These are phyloP conservation scores for Boleophthalmus pectinirostris DNA, from an alignment of 2,113 vertebrate species.

Conservation along the genomic window DNA sequence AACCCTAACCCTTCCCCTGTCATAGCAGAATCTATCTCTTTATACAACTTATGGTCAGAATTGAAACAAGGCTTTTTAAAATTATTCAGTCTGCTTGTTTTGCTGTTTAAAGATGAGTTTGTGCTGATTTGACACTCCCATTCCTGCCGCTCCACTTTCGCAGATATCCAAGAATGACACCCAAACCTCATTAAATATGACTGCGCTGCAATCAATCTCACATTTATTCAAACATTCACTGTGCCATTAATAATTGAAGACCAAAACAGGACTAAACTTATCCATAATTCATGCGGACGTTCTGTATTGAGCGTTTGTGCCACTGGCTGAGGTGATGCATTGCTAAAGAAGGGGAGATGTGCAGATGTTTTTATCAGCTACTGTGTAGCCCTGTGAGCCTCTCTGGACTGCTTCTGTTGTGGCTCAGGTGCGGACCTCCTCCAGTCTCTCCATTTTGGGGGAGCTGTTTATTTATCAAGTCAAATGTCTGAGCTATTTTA, in stretches of 20 bases:
- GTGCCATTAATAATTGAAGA: slow-evolving; percentile 31
- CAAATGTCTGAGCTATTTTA: slow-evolving; percentile 86
- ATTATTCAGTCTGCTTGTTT: slow-evolving; percentile 9
- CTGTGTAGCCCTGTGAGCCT: slow-evolving; percentile 87
- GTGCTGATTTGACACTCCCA: slow-evolving; percentile 37
- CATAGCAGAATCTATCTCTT: neutral
- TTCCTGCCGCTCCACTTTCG: slow-evolving; percentile 15
- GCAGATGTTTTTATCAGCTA: slow-evolving; percentile 78
- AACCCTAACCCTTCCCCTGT: neutral
- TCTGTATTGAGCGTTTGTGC: slow-evolving; percentile 25
- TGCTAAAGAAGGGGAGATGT: slow-evolving; percentile 9
- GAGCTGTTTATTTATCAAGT: slow-evolving; percentile 62
- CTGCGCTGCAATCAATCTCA: slow-evolving; percentile 24
- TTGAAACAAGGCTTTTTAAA: neutral
- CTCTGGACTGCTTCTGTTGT: slow-evolving; percentile 61
- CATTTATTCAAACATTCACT: slow-evolving; percentile 28
- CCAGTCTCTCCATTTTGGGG: slow-evolving; percentile 82
- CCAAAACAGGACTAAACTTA: slow-evolving; percentile 22
- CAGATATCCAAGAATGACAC: slow-evolving; percentile 25
- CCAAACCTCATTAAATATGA: slow-evolving; percentile 29
- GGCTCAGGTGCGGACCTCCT: slow-evolving; percentile 78
- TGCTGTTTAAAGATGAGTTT: slow-evolving; percentile 17
- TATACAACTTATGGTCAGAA: neutral
- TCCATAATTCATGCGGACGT: slow-evolving; percentile 30
- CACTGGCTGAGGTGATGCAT: neutral